These are phyloP conservation scores for Leptobrachium ailaonicum DNA, from an alignment of 2,113 vertebrate genomes.

Conservation along the genomic window DNA sequence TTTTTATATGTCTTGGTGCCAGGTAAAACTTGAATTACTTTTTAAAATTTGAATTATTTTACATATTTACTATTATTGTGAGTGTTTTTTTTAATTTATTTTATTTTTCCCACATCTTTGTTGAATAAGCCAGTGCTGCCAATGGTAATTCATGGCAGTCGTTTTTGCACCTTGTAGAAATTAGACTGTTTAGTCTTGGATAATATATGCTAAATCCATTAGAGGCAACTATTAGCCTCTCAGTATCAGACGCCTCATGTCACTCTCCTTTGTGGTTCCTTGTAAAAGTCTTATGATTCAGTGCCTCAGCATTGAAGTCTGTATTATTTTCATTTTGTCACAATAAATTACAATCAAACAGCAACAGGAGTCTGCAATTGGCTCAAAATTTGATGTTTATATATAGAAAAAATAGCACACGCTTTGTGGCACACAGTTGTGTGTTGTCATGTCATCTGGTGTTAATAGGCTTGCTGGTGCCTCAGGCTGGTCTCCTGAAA, in stretches of 20 bases:
- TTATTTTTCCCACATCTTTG: neutral
- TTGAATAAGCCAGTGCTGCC: neutral
- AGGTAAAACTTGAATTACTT: neutral
- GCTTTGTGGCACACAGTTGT: no score
- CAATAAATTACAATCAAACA: slow-evolving; percentile 22
- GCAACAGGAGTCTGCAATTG: neutral
- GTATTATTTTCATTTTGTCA: slow-evolving; percentile 22
- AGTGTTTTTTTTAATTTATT: neutral
- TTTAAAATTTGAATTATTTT: neutral
- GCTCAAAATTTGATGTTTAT: neutral
- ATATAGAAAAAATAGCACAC: neutral
- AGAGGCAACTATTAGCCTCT: slow-evolving; percentile 18
- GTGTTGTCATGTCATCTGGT: no score
- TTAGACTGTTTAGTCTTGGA: slow-evolving; percentile 34
- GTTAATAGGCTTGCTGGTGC: no score
- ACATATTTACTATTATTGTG: neutral
- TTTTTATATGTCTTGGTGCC: neutral
- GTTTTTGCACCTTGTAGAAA: neutral
- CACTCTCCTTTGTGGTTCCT: slow-evolving; percentile 27
- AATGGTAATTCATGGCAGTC: neutral
- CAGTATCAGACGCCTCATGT: slow-evolving; percentile 14
- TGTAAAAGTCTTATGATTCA: slow-evolving; percentile 29
- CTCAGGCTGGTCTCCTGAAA: no score
- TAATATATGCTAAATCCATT: slow-evolving; percentile 40
- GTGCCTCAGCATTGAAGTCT: slow-evolving; percentile 20